phyloP scores from a whole-genome alignment of 2,888 invertebrate genomes.

The Galeopsomyia nigrocyanea region DNA sequence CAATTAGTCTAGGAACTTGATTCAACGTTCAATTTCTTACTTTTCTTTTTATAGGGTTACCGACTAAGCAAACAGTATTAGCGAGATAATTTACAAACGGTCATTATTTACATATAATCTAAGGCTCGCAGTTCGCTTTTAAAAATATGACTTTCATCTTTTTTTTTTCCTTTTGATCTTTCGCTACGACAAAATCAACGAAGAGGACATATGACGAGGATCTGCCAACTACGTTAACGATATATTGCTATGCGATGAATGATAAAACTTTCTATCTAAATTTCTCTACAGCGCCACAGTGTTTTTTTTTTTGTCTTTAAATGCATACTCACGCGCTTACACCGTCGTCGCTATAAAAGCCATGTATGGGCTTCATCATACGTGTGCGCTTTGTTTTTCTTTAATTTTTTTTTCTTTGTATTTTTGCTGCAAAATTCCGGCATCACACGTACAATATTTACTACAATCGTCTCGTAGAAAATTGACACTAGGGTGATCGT shows the following conservation, averaged over 20 bases:
- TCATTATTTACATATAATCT: too few species aligned
- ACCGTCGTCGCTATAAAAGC: conserved; percentile 37
- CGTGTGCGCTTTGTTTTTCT: conserved; percentile 32
- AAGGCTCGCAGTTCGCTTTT: too few species aligned
- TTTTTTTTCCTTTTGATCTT: too few species aligned
- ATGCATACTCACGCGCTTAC: conserved; percentile 48
- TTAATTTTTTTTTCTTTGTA: conserved; percentile 7
- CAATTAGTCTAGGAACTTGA: conserved; percentile 23
- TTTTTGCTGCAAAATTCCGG: conserved; percentile 5
- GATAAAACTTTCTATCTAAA: conserved; percentile 7
- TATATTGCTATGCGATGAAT: conserved; percentile 21
- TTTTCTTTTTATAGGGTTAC: conserved; percentile 1
- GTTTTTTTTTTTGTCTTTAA: conserved; percentile 15
- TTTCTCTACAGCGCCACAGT: too few species aligned
- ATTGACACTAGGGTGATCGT: conserved; percentile 65
- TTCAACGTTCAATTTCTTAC: conserved; percentile 23
- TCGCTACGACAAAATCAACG: too few species aligned
- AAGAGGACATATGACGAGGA: too few species aligned
- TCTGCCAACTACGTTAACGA: background rate
- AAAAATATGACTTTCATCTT: too few species aligned
- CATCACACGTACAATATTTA: conserved; percentile 30
- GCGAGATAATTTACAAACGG: too few species aligned
- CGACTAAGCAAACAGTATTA: too few species aligned
- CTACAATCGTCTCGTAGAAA: conserved; percentile 60
- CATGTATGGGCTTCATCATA: conserved; percentile 28